A percentile compares a stretch with the other conserved stretches of the same genome.
Conservation (phyloP, 2,888 invertebrate species). For the Cephus nigrinus region DNA sequence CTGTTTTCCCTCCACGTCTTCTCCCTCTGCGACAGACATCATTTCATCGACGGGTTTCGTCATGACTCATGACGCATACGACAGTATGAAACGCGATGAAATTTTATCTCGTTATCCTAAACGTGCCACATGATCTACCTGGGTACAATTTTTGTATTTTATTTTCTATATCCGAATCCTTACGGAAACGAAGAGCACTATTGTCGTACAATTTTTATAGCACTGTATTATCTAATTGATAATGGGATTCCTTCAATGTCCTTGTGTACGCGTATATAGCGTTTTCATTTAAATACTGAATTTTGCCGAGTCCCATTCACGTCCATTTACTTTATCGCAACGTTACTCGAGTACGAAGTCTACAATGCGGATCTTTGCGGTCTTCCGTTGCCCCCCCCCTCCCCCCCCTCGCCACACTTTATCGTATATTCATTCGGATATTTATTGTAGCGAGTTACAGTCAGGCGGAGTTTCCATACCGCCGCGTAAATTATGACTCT, state of each 20-base stretch:
- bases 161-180: neutral
- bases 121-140: neutral
- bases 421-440: constrained; percentile 24
- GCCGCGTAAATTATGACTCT: constrained; percentile 44
- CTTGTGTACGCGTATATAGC: neutral
- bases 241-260: neutral
- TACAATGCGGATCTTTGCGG: constrained; percentile 14
- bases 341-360: neutral
- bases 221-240: neutral
- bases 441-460: constrained; percentile 34
- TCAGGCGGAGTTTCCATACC: constrained; percentile 36
- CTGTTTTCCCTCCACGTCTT: constrained; percentile 14
- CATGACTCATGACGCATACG: neutral
- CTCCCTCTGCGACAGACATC: neutral
- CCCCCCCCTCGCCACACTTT: constrained; percentile 18
- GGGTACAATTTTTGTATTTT: neutral
- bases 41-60: neutral
- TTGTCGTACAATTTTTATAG: neutral
- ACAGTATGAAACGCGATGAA: neutral
- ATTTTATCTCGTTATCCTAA: neutral
- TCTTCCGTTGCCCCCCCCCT: constrained; percentile 8
- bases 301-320: neutral
- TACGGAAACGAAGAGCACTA: neutral
- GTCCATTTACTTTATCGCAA: neutral
- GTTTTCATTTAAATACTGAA: neutral